Evolutionary conservation across 2,888 invertebrate genomes (phyloP), one percentile per base, ranked within the genome.

Genomic region (Erpobdella octoculata): DNA sequence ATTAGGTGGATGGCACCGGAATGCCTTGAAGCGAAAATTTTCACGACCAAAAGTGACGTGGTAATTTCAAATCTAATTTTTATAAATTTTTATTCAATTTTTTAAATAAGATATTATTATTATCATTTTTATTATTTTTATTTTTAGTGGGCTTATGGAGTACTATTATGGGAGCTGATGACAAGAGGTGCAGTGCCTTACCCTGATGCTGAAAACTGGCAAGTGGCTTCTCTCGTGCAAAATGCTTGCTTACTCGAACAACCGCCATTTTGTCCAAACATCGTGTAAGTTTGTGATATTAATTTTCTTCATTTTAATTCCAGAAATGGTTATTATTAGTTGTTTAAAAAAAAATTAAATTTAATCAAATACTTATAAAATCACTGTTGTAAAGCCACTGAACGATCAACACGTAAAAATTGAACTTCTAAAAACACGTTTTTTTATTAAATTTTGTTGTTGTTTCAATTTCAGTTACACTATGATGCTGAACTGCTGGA

Each of bases 111-210:
- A 9, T n/a, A 25, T 25, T n/a, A 33, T 15, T n/a, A n/a, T 64
- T 33, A 9, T 64, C 33, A 64, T 33, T 25, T 28, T 66, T 66
- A 38, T 38, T n/a, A 66, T 38, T 35, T 12, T 6, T 66, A 12
- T 28, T 62, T 31, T 28, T 62, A 80, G 78, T 81, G 81, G 81
- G 78, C 81, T 12, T 81, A 72, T 71, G 81, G 81, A 3, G 79
- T 81, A 4, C 76, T 80, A 1, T 65, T 82, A 9, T 81, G 81
- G 81, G 81, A 81, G 75, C 71, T 82, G 64, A 76, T 82, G 77
- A 82, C 81, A 2, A 74, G 81, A 25, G 81, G 81, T 0, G 77
- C 77, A 41, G 75, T 75, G 8, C 81, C 81, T 0, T 82, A 82
- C 71, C 62, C 68, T 2, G 72, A 73, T 15, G 72, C 58, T 2